Evolutionary conservation across 2,888 invertebrate genomes (phyloP), one percentile per base, ranked within the genome.

Genomic region (Carpatolechia fugitivella): DNA sequence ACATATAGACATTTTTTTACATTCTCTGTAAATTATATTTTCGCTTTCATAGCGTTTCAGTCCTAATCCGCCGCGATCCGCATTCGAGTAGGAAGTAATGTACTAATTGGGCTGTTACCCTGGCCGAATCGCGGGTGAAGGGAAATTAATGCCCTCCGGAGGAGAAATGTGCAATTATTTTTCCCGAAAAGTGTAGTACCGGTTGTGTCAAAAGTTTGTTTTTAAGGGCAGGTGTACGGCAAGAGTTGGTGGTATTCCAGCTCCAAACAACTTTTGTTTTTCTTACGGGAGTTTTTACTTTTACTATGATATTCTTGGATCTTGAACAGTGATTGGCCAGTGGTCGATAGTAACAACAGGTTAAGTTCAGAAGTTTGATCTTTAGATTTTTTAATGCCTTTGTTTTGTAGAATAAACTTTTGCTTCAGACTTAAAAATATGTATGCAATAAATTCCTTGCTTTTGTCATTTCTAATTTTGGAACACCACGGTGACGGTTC

Each of bases 81-180:
- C 61, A 65, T 65, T 68, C 69, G 73, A 80, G 73, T 76, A 72
- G 73, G 75, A 80, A 80, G 77, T 78, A 81, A 84, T 82, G 78
- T 76, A 79, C 79, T 83, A 86, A 84, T 85, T 86, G 81, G 78
- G 66, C 67, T 80, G 80, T 84, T 85, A 80, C 68, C 72, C 71
- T 70, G 66, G 64, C 67, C 61, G 74, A 77, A 82, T 83, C 69
- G 77, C 67, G 77, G 77, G 72, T 79, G 82, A 84, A 80, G 82
- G 84, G 78, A 81, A 84, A 85, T 83, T 80, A 86, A 84, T 85
- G 80, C 81, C 76, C 78, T 63, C 75, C 62, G 71, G 81, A 78
- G 82, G 79, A 83, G 87, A 82, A 88, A 80, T 65, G 70, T 70
- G 78, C 78, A 80, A 83, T 87, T 85, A 85, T 89, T 88, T 83